phyloP scores from a whole-genome alignment of 2,797 vertebrate species.

The Myiotriccus ornatus region DNA sequence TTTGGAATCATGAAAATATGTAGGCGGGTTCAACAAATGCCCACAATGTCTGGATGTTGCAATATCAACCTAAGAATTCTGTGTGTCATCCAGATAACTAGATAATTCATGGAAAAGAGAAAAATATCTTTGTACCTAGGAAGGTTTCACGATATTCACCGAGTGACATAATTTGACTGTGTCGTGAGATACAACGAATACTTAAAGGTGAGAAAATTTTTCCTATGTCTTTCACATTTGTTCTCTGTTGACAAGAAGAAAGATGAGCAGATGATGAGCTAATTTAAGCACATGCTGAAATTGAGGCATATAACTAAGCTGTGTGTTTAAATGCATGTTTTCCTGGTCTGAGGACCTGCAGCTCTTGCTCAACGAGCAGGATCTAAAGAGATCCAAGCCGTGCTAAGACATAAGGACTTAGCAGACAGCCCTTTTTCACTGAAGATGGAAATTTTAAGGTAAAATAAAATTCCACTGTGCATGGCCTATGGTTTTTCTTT shows the following conservation, averaged over 20 bases:
- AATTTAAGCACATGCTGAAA: constrained; percentile 28
- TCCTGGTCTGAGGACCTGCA: neutral
- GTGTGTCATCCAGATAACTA: constrained; percentile 32
- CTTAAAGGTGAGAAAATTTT: constrained; percentile 35
- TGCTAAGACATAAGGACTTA: neutral
- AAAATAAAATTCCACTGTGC: neutral
- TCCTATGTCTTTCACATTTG: neutral
- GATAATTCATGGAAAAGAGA: constrained; percentile 56
- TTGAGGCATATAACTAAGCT: neutral
- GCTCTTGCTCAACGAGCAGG: neutral
- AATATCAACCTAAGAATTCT: constrained; percentile 34
- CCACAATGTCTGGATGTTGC: constrained; percentile 8
- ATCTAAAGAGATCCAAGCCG: neutral
- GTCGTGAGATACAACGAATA: constrained; percentile 58
- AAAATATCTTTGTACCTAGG: constrained; percentile 63
- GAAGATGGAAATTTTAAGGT: neutral
- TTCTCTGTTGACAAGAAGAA: constrained; percentile 11
- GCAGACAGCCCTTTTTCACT: neutral
- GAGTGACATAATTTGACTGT: constrained; percentile 54
- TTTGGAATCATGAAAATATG: neutral
- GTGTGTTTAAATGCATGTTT: neutral
- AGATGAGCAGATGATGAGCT: constrained; percentile 31
- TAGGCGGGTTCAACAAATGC: neutral
- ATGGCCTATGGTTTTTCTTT: neutral
- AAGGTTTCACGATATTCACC: constrained; percentile 24